Conservation (phyloP, 2,113 vertebrate genomes). For the Rhadina sibilatrix region DNA sequence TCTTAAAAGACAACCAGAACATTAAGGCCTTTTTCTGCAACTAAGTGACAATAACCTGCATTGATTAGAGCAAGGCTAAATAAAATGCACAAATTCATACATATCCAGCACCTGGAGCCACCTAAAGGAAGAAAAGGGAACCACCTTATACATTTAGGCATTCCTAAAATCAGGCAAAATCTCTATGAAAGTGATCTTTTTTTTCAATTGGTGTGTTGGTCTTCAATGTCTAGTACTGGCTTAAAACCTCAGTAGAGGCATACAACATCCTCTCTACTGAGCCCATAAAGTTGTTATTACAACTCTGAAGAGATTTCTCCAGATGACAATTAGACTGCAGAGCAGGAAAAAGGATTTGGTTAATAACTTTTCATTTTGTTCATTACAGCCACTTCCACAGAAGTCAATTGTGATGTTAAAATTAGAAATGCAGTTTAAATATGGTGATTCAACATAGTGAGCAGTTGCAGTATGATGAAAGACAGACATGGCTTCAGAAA, state of each 20-base stretch:
- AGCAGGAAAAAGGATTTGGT: slow-evolving; percentile 30
- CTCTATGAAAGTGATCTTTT: background rate
- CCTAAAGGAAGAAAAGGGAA: background rate
- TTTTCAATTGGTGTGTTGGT: background rate
- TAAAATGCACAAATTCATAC: background rate
- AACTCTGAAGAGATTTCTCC: slow-evolving; percentile 27
- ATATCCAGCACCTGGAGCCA: background rate
- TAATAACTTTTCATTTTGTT: slow-evolving; percentile 46
- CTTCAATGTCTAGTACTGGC: background rate
- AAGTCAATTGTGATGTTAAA: slow-evolving; percentile 5
- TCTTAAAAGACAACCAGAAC: background rate
- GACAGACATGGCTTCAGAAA: background rate
- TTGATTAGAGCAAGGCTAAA: rapidly evolving
- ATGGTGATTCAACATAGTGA: background rate
- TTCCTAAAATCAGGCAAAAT: background rate
- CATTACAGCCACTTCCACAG: slow-evolving; percentile 16
- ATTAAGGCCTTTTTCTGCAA: background rate
- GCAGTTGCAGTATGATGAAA: background rate
- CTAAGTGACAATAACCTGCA: background rate
- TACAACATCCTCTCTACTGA: background rate
- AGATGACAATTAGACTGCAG: slow-evolving; percentile 19
- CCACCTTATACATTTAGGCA: background rate
- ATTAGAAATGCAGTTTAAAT: slow-evolving; percentile 8
- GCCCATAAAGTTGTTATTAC: background rate
- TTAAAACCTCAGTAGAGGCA: background rate